A percentile compares a stretch with the other conserved stretches of the same genome.
phyloP scores from a whole-genome alignment of 2,797 vertebrate species.

The Dermochelys coriacea region DNA sequence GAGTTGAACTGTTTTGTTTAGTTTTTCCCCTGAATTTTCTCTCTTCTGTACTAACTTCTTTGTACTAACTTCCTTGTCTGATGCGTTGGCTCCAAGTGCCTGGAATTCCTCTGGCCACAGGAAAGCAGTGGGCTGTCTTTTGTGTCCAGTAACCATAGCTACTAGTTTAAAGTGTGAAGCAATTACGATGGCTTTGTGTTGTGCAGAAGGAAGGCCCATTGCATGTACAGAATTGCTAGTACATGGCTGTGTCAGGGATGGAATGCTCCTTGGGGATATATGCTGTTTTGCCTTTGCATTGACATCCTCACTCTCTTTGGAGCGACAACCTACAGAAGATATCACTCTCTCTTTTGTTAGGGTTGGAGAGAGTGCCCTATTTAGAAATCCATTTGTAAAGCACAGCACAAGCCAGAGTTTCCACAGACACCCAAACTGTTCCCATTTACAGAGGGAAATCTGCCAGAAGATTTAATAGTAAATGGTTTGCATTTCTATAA shows the following conservation, averaged over 20 bases:
- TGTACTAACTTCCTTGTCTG: slow-evolving; percentile 68
- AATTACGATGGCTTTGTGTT: slow-evolving; percentile 41
- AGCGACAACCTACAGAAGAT: neutral
- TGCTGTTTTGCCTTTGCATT: neutral
- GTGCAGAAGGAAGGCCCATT: slow-evolving; percentile 3
- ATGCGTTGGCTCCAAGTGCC: slow-evolving; percentile 62
- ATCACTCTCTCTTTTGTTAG: neutral
- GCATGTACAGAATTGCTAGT: accelerated
- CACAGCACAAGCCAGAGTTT: neutral
- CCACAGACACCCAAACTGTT: neutral
- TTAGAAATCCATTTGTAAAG: neutral
- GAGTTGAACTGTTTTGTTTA: neutral
- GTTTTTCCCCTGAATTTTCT: neutral
- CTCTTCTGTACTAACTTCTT: slow-evolving; percentile 28
- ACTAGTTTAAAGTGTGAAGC: slow-evolving; percentile 62
- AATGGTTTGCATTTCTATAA: neutral
- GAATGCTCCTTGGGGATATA: accelerated
- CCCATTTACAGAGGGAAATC: neutral
- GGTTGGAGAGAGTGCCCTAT: neutral
- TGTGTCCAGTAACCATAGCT: slow-evolving; percentile 80
- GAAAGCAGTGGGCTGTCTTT: slow-evolving; percentile 70
- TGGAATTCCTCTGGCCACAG: slow-evolving; percentile 78
- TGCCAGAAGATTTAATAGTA: neutral
- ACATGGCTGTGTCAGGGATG: neutral
- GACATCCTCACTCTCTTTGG: neutral